Base-by-base conservation (phyloP, 2,113 vertebrate genomes). In the Taxidea taxus region DNA sequence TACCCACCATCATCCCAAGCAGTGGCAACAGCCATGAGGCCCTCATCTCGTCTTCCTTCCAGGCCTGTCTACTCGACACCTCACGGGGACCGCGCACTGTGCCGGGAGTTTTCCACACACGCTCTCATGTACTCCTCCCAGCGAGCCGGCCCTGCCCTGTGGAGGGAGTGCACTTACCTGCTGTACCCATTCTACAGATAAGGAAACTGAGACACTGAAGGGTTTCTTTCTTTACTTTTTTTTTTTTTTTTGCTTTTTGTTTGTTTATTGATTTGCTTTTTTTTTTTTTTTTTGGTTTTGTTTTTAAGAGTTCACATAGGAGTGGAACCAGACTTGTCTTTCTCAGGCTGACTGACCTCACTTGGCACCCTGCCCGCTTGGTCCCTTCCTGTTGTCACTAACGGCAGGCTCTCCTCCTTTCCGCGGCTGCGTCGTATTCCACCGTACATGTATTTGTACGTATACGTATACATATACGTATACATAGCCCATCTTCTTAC, bases 61-160 rank as follows among this genome's bases (percentile, higher is more conserved):
- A n/a, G 37, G 1, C 25, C 0, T 13, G 13, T 27, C 83, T 6
- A 0, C 39, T 3, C 11, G 1, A 1, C 64, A 10, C 62, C 27
- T 51, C 39, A 1, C 0, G 0, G 0, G 49, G 39, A 42, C 75
- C 27, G 0, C 14, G 54, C n/a, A 0, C 70, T 7, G 16, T 16
- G 39, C 74, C 1, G 1, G 39, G 37, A 18, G 77, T 4, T 4
- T 11, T 3, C 51, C n/a, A 3, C 0, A 11, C 27, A 11, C 0
- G 2, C 18, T 20, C 37, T 23, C 9, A 0, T 5, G 29, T 8
- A 10, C 1, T 3, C 25, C 56, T 44, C n/a, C 1, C 4, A 0
- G 15, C 4, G 0, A 0, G 39, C n/a, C 10, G 1, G 18, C 2
- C n/a, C n/a, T 6, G 0, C 44, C 31, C 37, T 0, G 0, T 0